phyloP scores from a whole-genome alignment of 2,113 vertebrate genomes.

The Tursiops truncatus region DNA sequence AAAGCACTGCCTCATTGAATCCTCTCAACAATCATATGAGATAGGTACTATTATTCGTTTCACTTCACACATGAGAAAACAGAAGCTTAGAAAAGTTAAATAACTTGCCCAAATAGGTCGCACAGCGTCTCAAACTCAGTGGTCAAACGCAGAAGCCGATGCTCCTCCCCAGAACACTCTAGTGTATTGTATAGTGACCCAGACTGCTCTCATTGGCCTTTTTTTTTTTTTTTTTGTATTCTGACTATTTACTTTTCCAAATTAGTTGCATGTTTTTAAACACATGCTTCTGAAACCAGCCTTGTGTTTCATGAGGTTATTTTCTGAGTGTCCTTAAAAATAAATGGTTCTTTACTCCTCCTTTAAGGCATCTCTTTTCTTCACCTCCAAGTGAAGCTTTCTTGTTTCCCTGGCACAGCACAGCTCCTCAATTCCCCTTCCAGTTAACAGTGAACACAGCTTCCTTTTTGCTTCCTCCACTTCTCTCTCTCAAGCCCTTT shows the following conservation, averaged over 20 bases:
- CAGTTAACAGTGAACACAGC: neutral
- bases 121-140: neutral
- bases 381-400: neutral
- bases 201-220: neutral
- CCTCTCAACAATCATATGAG: neutral
- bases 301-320: neutral
- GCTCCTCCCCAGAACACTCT: neutral
- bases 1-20: slow-evolving; percentile 2
- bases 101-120: neutral
- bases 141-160: neutral
- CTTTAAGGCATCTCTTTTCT: neutral
- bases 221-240: neutral
- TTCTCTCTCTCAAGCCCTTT: neutral
- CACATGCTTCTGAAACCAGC: neutral
- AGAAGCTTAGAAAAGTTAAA: neutral
- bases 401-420: neutral
- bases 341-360: neutral
- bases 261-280: slow-evolving; percentile 4
- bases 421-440: neutral
- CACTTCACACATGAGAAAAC: neutral
- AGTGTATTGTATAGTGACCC: neutral
- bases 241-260: neutral
- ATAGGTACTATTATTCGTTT: neutral
- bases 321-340: neutral
- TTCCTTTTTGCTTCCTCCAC: neutral